Base-by-base conservation (phyloP, 2,797 vertebrate species). In the Cottoperca gobio region DNA sequence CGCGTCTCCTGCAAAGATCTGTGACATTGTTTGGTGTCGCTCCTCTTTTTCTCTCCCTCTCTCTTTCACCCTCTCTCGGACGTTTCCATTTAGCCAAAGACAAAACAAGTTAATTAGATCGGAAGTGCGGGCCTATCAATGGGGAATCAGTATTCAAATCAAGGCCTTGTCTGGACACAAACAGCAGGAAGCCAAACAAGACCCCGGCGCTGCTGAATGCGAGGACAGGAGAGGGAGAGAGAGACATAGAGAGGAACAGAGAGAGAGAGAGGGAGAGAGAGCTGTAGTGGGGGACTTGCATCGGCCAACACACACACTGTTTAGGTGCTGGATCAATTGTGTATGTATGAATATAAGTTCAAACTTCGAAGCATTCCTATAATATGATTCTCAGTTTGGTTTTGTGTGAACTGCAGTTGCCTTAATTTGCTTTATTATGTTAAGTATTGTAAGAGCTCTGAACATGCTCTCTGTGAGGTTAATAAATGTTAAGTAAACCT, bases 31-130 rank as follows among this genome's bases (percentile, higher is more conserved):
- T 91, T 71, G 60, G 58, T 76, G 79, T 83, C 2, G 76, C 82
- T 87, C 79, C 86, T 88, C 77, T 83, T 65, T 76, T 79, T 79
- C 74, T 64, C 50, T 73, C 65, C 49, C 70, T 76, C 76, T 70
- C 31, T 24, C 89, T 75, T 76, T 78, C 89, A 69, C 87, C 91
- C 89, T 87, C 83, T 86, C 74, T 87, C 45, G 73, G 84, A 91
- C 86, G 55, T 91, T 91, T 89, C 90, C 86, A 88, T 93, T 93
- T 91, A 91, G 81, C 82, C 80, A 77, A 91, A 94, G 94, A 95
- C 94, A 94, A 94, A 95, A 94, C 93, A 95, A 89, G 89, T 90
- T 95, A 94, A 95, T 94, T 94, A 93, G 91, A 93, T 93, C 91
- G 92, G 92, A 95, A 94, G 91, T 90, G 85, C 86, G 59, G 88